Evolutionary conservation across 2,797 vertebrate species (phyloP).

Genomic region (Rallus crepitans): DNA sequence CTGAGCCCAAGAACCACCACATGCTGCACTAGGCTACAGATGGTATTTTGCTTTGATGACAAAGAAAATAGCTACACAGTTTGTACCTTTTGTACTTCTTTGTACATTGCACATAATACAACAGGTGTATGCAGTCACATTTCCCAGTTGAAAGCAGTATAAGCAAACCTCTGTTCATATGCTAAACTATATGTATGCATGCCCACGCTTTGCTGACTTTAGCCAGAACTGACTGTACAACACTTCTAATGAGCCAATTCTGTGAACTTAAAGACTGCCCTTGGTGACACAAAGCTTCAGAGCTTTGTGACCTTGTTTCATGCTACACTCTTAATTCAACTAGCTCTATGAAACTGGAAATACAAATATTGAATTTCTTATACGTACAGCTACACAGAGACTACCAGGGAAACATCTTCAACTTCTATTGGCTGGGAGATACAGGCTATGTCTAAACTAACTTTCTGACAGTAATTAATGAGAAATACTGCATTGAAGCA

Average conservation of each 20-base stretch:
- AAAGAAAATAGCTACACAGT: not conserved
- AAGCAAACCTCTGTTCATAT: not conserved
- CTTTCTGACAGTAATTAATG: not conserved
- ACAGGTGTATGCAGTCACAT: not conserved
- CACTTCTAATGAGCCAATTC: not conserved
- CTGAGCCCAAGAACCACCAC: not conserved
- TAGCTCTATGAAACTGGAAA: not conserved
- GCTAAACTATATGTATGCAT: not conserved
- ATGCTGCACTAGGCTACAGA: not conserved
- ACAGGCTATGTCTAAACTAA: not conserved
- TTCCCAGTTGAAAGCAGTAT: not conserved
- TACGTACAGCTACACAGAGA: not conserved
- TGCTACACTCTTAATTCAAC: not conserved
- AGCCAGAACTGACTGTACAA: not conserved
- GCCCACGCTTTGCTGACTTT: not conserved
- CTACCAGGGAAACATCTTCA: not conserved
- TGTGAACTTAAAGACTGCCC: not conserved
- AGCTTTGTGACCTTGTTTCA: not conserved
- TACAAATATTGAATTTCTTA: rapidly evolving
- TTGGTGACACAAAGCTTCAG: not conserved
- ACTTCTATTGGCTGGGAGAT: not conserved
- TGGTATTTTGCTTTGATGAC: not conserved
- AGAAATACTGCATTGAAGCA: not conserved
- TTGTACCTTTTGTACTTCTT: not conserved
- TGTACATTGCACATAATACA: not conserved